Percentiles rank a stretch among this genome's conserved stretches.
Conservation (phyloP, 2,888 invertebrate species). For the Tridacna crocea region DNA sequence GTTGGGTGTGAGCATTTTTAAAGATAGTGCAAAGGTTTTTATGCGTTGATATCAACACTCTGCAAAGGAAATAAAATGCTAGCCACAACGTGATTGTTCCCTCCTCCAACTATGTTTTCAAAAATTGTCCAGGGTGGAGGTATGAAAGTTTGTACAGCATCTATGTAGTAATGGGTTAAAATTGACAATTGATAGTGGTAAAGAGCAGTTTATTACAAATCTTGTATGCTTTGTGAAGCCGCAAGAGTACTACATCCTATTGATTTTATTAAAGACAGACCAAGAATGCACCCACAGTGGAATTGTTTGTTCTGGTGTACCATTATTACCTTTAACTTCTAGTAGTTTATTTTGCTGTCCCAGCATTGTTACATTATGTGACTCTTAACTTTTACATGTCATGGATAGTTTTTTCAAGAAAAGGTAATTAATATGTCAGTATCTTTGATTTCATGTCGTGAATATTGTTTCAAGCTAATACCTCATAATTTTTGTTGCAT, state of each 20-base stretch:
- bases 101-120: too few relatives aligned
- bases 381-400: conserved; percentile 13
- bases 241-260: background rate
- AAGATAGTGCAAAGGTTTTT: too few relatives aligned
- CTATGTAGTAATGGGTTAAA: too few relatives aligned
- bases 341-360: background rate
- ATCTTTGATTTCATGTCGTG: too few relatives aligned
- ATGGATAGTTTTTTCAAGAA: conserved; percentile 44
- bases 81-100: too few relatives aligned
- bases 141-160: too few relatives aligned
- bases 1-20: too few relatives aligned
- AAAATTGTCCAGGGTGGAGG: too few relatives aligned
- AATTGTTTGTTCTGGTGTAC: background rate
- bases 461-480: too few relatives aligned
- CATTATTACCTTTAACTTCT: background rate
- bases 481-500: too few relatives aligned
- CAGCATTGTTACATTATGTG: conserved; percentile 7
- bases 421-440: conserved; percentile 20
- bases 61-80: too few relatives aligned
- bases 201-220: background rate
- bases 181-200: background rate
- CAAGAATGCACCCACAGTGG: background rate
- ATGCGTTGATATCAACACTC: too few relatives aligned
- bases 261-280: background rate
- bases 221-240: background rate